Evolutionary conservation across 2,888 invertebrate genomes (phyloP), one percentile per base, ranked within the genome.

Genomic region (Sialis lutaria): DNA sequence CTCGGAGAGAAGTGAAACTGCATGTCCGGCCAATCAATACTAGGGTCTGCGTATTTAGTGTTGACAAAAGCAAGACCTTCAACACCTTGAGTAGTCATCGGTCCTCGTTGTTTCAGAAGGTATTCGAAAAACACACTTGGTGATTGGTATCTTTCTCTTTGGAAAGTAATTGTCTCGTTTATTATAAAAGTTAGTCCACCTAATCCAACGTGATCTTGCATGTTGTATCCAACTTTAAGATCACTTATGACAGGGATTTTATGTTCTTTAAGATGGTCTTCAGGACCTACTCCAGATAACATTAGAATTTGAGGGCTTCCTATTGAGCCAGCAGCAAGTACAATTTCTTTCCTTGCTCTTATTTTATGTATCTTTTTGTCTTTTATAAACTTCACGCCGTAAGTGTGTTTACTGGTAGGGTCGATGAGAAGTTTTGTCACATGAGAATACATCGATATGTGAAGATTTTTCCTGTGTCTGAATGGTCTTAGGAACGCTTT

Each of bases 31-130:
- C 82, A 88, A 49, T 78, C 74, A 0, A 78, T 77, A 0, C 77
- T 74, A 1, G 73, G 66, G 35, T 88, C 84, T n/a, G 88, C 86
- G 61, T 82, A 88, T 59, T 83, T 85, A 0, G 88, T 83, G 56
- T 90, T 89, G 2, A 91, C 76, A 57, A 90, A 91, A 0, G 89
- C 90, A 1, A 90, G 64, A 0, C 84, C 90, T 64, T 91, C 91
- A 1, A 91, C 80, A 49, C 83, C 82, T 3, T 77, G 67, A 1
- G 77, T 76, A 0, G 89, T 88, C 78, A 89, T 74, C 0, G 89
- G 88, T 0, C 90, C 90, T 55, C 78, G 74, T 57, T 88, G 87
- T 52, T 82, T 76, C 42, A 86, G 53, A 43, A 88, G 79, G 59
- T 89, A 89, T 57, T 89, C 86, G 72, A 87, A 71, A 30, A 82